Base-by-base conservation (phyloP, 2,888 invertebrate species). In the Bhutanitis thaidina region DNA sequence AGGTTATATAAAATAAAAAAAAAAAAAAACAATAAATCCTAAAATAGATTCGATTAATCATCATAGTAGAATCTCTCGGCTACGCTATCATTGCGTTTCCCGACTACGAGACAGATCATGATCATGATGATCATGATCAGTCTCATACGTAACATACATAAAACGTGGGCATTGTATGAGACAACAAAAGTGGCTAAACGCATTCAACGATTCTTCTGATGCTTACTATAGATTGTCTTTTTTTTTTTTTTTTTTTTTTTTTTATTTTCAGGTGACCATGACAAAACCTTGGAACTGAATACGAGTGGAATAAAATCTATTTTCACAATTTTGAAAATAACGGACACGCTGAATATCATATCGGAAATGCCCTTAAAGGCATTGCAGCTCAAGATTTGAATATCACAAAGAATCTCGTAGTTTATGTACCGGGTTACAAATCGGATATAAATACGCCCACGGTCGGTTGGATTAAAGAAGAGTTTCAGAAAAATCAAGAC, bases 341-440 rank as follows among this genome's bases (percentile, higher is more conserved):
- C 10, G 16, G 15, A 1, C 16, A 37, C n/a, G 15, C 10, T 13
- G 16, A 12, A 37, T 15, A 37, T 37, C 9, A 16, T 16, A 37
- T 37, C 37, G 16, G 9, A 3, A 16, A 37, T 16, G 37, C 37
- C 1, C 13, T 37, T 2, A 15, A 37, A 0, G 37, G 16, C 50
- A 75, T 72, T 1, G 54, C 57, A 3, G 57, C 58, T 8, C 80
- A 83, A 56, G 82, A 84, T 48, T 54, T 87, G 0, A 86, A 87
- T 45, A 51, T 77, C 3, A 65, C 78, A 1, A 74, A 67, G 37
- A 73, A 72, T 7, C 65, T 87, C 0, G 72, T 85, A 30, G 74
- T 87, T 58, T 86, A 82, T 60, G 82, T 84, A 0, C 84, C 87
- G 0, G 87, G 87, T 1, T 87, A 85, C 65, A 86, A 84, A 56